Percentiles rank a stretch among this genome's conserved stretches.
Conservation (phyloP, 2,113 vertebrate species). For the Symphodus melops region DNA sequence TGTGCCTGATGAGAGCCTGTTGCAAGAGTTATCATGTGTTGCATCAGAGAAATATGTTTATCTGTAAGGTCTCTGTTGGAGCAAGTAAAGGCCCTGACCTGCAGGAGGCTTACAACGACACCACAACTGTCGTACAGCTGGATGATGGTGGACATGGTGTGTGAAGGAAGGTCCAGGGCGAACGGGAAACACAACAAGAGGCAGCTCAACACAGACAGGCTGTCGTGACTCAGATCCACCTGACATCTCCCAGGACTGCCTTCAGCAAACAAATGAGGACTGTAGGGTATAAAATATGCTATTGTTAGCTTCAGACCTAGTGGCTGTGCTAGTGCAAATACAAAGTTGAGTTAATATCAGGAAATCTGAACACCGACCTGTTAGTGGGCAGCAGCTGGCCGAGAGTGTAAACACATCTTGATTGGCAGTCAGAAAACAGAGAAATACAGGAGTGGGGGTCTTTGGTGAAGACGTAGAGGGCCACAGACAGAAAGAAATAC, state of each 20-base stretch:
- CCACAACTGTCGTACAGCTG: conserved; percentile 76
- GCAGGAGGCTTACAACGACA: conserved; percentile 73
- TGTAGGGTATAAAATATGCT: conserved; percentile 33
- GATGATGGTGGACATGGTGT: conserved; percentile 64
- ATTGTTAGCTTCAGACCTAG: background rate
- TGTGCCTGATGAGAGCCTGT: conserved; percentile 15
- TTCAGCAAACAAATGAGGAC: conserved; percentile 56
- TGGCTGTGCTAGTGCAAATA: background rate
- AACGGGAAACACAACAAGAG: conserved; percentile 84
- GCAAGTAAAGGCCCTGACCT: conserved; percentile 68
- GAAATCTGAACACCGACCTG: conserved; percentile 66
- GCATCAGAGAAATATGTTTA: conserved; percentile 60
- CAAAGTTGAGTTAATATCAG: background rate
- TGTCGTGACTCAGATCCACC: conserved; percentile 56
- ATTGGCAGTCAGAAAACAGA: conserved; percentile 65
- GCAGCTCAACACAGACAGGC: conserved; percentile 79
- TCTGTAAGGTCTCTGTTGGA: conserved; percentile 37
- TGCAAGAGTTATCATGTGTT: conserved; percentile 60
- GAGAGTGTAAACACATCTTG: conserved; percentile 68
- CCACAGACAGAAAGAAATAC: conserved; percentile 70
- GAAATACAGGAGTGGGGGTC: conserved; percentile 72
- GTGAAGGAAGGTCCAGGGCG: conserved; percentile 75
- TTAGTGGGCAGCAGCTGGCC: conserved; percentile 67
- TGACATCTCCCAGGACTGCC: conserved; percentile 37
- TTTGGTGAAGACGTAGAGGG: conserved; percentile 67